Base-by-base conservation (phyloP, 1,140 invertebrate species). In the Oncopodura yosiiana region DNA sequence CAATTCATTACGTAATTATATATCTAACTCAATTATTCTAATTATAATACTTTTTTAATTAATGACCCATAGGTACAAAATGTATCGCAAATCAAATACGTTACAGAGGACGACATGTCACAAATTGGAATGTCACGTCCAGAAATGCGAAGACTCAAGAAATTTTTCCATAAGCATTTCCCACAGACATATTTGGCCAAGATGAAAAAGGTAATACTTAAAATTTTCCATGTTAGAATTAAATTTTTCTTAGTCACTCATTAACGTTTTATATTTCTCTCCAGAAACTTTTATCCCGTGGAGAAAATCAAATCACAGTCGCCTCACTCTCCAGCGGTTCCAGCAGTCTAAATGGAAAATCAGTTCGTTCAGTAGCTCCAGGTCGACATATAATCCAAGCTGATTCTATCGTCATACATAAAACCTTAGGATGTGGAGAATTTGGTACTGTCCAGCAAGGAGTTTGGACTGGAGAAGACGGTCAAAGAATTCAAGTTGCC, bases 381-480 rank as follows among this genome's bases (percentile, higher is more conserved):
- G 85, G 84, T 65, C 94, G 92, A 71, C 93, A 97, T 68, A 94
- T 98, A 60, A 99, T 99, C 67, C 86, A 91, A 21, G 80, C 86
- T 3, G 91, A 96, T 65, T 83, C 84, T 42, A 94, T 99, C 63
- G 83, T 85, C 32, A 83, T 96, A 3, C 92, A 93, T 69, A 95
- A 95, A 71, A 88, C 94, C 69, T 71, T 98, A 14, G 94, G 94
- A 21, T 85, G 83, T 60, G 94, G 95, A 12, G 94, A 99, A 69
- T 98, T 99, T 76, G 94, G 94, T 8, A 84, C 93, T 6, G 94
- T 98, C 0, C 93, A 95, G 66, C 94, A 97, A 71, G 94, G 91
- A 3, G 87, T 95, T 3, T 98, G 94, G 94, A 93, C 89, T n/a
- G 89, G 92, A 68, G 74, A 78, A 53, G 86, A 87, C 61, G 88